Evolutionary conservation across 2,888 invertebrate species (phyloP).

Genomic region (Hylaea fasciaria): DNA sequence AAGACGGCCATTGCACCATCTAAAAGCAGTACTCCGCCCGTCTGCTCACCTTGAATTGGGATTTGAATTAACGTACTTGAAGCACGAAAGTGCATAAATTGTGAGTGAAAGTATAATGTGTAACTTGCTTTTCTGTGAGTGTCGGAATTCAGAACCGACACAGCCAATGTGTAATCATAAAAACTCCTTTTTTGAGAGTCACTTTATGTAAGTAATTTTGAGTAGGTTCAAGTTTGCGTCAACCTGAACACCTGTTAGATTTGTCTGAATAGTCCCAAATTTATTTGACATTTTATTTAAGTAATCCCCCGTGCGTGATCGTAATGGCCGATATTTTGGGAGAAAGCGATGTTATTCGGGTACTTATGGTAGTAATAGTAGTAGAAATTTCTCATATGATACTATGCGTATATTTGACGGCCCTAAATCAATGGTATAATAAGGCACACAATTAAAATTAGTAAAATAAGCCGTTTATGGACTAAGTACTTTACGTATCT

Average conservation of each 20-base stretch:
- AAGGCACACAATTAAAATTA: too few species aligned
- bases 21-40: slow-evolving; percentile 16
- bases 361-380: too few species aligned
- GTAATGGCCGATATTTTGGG: slow-evolving; percentile 1
- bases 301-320: neutral
- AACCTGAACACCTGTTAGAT: slow-evolving; percentile 7
- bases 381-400: too few species aligned
- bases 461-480: too few species aligned
- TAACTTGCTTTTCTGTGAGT: slow-evolving; percentile 12
- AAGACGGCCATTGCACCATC: slow-evolving; percentile 21
- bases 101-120: slow-evolving; percentile 35
- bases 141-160: slow-evolving; percentile 4
- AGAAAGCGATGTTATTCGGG: neutral
- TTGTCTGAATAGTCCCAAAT: slow-evolving; percentile 9
- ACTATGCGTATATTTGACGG: too few species aligned
- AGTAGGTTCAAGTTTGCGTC: too few species aligned
- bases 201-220: too few species aligned
- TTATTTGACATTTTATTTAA: slow-evolving; percentile 2
- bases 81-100: slow-evolving; percentile 37
- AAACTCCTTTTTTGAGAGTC: too few species aligned
- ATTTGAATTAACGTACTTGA: slow-evolving; percentile 22
- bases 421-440: too few species aligned
- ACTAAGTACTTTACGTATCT: too few species aligned
- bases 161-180: neutral
- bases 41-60: slow-evolving; percentile 30